phyloP scores from a whole-genome alignment of 2,888 invertebrate genomes.

The Corythucha ciliata region DNA sequence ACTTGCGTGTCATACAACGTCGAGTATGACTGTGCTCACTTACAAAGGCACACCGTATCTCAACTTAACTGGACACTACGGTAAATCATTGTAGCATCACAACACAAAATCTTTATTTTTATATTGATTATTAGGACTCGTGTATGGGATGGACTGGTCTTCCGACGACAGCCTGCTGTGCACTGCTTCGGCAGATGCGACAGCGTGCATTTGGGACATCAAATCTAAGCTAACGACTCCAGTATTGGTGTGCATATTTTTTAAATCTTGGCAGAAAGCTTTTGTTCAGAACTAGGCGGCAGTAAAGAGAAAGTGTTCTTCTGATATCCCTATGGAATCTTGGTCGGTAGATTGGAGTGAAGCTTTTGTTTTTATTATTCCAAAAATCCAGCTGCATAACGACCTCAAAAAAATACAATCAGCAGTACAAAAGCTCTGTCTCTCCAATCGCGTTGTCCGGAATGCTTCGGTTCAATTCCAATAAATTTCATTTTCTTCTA shows the following conservation, averaged over 20 bases:
- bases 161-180: conserved; percentile 46
- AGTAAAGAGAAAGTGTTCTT: not conserved
- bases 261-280: not conserved
- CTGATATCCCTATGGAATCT: not conserved
- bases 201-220: conserved; percentile 52
- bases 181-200: conserved; percentile 60
- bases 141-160: conserved; percentile 57
- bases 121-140: conserved; percentile 44
- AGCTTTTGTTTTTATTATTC: too few relatives aligned
- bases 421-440: too few relatives aligned
- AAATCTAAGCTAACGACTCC: conserved; percentile 39
- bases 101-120: not conserved
- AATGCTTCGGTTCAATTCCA: not conserved
- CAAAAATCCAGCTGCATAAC: too few relatives aligned
- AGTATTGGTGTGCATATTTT: conserved; percentile 39
- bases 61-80: conserved; percentile 46
- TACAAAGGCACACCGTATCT: conserved; percentile 23
- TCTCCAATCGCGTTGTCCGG: too few relatives aligned
- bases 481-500: too few relatives aligned
- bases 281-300: not conserved
- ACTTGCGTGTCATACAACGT: conserved; percentile 46
- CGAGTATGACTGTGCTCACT: conserved; percentile 19
- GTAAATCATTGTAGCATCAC: conserved; percentile 39
- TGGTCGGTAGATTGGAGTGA: too few relatives aligned
- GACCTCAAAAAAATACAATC: too few relatives aligned